Conservation (phyloP, 2,797 vertebrate genomes). For the Acipenser oxyrinchus region DNA sequence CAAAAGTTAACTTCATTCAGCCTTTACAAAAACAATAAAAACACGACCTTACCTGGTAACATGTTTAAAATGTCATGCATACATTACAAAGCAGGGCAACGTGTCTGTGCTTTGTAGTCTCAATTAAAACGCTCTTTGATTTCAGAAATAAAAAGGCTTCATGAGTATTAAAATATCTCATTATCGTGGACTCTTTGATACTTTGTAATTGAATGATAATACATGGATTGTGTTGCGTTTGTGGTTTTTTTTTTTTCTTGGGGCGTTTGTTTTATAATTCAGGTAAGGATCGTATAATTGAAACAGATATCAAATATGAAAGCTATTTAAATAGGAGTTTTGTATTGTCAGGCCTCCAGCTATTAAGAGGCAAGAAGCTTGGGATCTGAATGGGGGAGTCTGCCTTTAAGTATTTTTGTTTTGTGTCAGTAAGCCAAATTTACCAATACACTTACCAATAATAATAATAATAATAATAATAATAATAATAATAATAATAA, state of each 20-base stretch:
- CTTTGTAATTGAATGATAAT: slow-evolving; percentile 47
- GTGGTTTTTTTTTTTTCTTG: slow-evolving; percentile 8
- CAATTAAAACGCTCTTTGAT: slow-evolving; percentile 30
- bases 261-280: slow-evolving; percentile 34
- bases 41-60: too few relatives aligned
- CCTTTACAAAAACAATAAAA: too few relatives aligned
- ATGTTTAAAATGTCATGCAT: slow-evolving; percentile 25
- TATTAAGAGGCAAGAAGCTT: too few relatives aligned
- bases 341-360: too few relatives aligned
- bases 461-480: too few relatives aligned
- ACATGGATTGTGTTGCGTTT: slow-evolving; percentile 33
- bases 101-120: slow-evolving; percentile 15
- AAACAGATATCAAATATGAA: slow-evolving; percentile 40
- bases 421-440: too few relatives aligned
- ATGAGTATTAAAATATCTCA: slow-evolving; percentile 38
- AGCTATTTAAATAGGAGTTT: not conserved
- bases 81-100: slow-evolving; percentile 17
- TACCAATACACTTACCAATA: too few relatives aligned
- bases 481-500: too few relatives aligned
- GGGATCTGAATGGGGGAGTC: too few relatives aligned
- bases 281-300: slow-evolving; percentile 36
- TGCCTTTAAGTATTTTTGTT: too few relatives aligned
- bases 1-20: too few relatives aligned
- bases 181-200: slow-evolving; percentile 36
- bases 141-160: slow-evolving; percentile 37